Evolutionary conservation across 2,888 invertebrate genomes (phyloP).

Genomic region (Agriotes lineatus): DNA sequence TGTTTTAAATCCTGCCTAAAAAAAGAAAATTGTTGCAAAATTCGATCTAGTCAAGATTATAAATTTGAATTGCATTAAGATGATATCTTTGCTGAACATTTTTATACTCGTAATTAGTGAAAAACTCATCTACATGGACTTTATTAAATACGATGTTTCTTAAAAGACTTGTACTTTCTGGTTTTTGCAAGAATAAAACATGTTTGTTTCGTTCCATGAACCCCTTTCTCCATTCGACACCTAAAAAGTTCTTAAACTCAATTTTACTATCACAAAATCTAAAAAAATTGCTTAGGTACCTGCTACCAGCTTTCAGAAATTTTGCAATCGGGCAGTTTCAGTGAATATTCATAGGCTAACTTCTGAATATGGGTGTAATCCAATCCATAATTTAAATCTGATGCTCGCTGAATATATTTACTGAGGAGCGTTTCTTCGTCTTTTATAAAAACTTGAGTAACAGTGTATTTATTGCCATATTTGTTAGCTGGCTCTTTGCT

Average conservation of each 20-base stretch:
- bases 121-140: constrained; percentile 20
- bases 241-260: no score
- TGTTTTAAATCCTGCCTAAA: no score
- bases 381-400: neutral
- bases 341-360: neutral
- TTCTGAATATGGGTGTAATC: neutral
- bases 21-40: no score
- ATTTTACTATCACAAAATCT: neutral
- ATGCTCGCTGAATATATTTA: neutral
- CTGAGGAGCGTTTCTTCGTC: neutral
- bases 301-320: neutral
- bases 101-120: constrained; percentile 27
- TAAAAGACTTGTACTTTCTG: constrained; percentile 19
- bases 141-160: constrained; percentile 26
- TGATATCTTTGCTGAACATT: no score
- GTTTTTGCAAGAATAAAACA: neutral
- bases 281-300: neutral
- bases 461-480: neutral
- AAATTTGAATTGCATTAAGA: no score
- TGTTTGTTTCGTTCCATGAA: neutral
- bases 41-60: no score
- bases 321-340: neutral
- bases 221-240: neutral
- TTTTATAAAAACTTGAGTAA: neutral
- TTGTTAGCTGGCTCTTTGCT: neutral